A percentile compares a stretch with the other conserved stretches of the same genome.
These are phyloP conservation scores for Incurvaria masculella DNA, from an alignment of 2,888 invertebrate species.

Conservation along the genomic window DNA sequence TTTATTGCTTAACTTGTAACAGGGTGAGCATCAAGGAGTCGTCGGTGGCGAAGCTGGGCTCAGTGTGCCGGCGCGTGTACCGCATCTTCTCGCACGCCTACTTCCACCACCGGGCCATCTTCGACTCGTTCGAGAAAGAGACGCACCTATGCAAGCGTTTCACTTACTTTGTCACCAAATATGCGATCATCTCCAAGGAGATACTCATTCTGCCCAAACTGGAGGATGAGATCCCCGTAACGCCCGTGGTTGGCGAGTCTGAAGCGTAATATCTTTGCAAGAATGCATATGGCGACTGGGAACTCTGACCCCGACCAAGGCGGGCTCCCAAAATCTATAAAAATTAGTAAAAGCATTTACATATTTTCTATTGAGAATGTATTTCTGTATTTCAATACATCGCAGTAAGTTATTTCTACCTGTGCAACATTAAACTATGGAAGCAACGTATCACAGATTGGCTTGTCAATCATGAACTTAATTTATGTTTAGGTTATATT, in stretches of 20 bases:
- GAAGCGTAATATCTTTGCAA: slow-evolving; percentile 46
- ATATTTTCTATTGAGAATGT: no score
- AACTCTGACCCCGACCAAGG: no score
- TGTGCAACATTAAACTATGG: no score
- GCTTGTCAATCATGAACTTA: no score
- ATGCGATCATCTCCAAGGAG: slow-evolving; percentile 97
- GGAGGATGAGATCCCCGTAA: slow-evolving; percentile 66
- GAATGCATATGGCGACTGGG: no score
- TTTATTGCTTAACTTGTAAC: slow-evolving; percentile 32
- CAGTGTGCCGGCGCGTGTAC: slow-evolving; percentile 97
- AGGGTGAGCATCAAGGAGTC: slow-evolving; percentile 99
- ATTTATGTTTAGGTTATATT: no score
- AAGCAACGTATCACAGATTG: no score
- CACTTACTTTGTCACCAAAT: slow-evolving; percentile 97
- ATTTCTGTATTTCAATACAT: no score
- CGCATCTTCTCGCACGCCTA: slow-evolving; percentile 99
- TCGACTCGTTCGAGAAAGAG: slow-evolving; percentile 97
- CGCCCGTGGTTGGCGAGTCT: slow-evolving; percentile 50
- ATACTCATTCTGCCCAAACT: slow-evolving; percentile 97
- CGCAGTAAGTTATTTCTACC: no score
- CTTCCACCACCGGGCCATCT: slow-evolving; percentile 95
- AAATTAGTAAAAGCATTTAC: no score
- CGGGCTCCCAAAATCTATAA: no score
- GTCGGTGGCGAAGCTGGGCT: slow-evolving; percentile 96
- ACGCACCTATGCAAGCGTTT: slow-evolving; percentile 94